Base-by-base conservation (phyloP, 2,113 vertebrate species). In the Chlamydotis undulata region DNA sequence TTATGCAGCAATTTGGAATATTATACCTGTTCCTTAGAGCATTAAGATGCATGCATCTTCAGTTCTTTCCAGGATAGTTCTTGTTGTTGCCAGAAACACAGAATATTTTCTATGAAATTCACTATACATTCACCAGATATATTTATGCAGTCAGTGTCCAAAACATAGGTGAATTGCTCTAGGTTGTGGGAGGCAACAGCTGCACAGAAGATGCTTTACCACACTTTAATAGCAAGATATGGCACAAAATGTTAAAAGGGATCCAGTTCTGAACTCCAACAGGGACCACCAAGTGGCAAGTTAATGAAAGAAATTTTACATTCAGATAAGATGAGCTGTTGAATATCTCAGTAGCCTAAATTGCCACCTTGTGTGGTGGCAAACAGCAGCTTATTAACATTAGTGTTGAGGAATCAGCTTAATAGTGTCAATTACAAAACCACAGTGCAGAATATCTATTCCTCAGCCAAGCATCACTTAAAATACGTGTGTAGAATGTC, bases 161-260 rank as follows among this genome's bases (percentile, higher is more conserved):
- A 90, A 91, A 76, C 15, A 17, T 22, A 73, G 77, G 60, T 71
- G 80, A 78, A 84, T 71, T 76, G 39, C 31, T 79, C 43, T 79
- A 65, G 25, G 24, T 43, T 90, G 45, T 69, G 45, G 70, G 57
- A 96, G 4, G 26, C 43, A 79, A 70, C 53, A 71, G 33, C 25
- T 61, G 29, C 52, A 82, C 5, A 89, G 79, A 87, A 93, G 96
- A 94, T 83, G 17, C 18, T 93, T 93, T 93, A 75, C 31, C 45
- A 43, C 22, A 75, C 52, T 83, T 83, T 73, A 88, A 71, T 82
- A n/a, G 14, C 74, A 57, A 94, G 21, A 16, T 17, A 43, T 91
- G 57, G 25, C 16, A 65, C 60, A 50, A 78, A 78, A 29, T 49
- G 31, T 41, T 84, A 89, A 87, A 79, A 49, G 37, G 18, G 28